Percentiles rank a stretch among this genome's conserved stretches.
Evolutionary conservation across 2,113 vertebrate genomes (phyloP).

Genomic region (Typhlomys cinereus): DNA sequence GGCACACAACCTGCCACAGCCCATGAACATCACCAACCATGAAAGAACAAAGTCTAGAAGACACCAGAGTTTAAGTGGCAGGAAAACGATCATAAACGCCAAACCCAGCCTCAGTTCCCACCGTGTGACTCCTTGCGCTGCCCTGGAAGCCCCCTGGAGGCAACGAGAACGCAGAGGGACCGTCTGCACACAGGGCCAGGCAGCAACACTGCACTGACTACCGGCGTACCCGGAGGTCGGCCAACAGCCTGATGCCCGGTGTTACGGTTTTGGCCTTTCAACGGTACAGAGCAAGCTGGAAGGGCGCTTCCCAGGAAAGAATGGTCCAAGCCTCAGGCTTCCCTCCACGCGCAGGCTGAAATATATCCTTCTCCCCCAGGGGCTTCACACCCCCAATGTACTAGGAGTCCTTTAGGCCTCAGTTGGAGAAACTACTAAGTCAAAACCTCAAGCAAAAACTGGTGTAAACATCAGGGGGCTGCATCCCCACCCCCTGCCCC

Average conservation of each 20-base stretch:
- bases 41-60: neutral
- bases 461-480: rapidly evolving
- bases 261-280: too few species aligned
- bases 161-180: neutral
- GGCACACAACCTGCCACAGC: rapidly evolving
- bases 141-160: neutral
- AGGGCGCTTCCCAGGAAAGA: neutral
- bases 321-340: neutral
- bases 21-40: neutral
- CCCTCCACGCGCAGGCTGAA: neutral
- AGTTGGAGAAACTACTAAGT: neutral
- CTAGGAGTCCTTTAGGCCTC: rapidly evolving
- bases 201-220: too few species aligned
- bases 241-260: too few species aligned
- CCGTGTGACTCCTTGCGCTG: neutral
- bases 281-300: too few species aligned
- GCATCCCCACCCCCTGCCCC: neutral
- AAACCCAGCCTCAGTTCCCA: neutral
- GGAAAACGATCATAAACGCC: neutral
- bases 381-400: rapidly evolving
- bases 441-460: neutral
- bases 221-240: too few species aligned
- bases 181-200: too few species aligned
- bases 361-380: rapidly evolving
- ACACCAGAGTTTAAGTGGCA: neutral